Evolutionary conservation across 2,888 invertebrate species (phyloP), one percentile per base, ranked within the genome.

Genomic region (Malachius bipustulatus): DNA sequence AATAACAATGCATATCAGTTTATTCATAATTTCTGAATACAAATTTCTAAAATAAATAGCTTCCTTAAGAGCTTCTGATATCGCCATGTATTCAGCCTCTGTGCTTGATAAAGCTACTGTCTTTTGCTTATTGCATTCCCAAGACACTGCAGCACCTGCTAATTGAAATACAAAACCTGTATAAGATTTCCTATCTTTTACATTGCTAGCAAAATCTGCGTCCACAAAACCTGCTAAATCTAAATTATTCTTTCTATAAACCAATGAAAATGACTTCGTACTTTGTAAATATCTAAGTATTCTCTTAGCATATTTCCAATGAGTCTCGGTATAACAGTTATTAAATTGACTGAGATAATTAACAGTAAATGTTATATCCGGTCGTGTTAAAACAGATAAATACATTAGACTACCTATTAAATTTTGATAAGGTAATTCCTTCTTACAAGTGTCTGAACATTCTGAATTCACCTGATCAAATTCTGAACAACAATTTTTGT

Each of bases 51-150:
- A 10, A 28, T 9, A 28, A 6, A 44, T 34, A 13, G 39, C 43
- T 32, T 49, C 47, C 33, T 39, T 45, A 15, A 42, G 34, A n/a
- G 43, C 47, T 27, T 48, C 47, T 6, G 44, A n/a, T n/a, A n/a
- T 26, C 34, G 47, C 43, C 40, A 51, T 42, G 41, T 49, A 51
- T 38, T 51, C 47, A 54, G 32, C 11, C n/a, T n/a, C n/a, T n/a
- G n/a, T n/a, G n/a, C n/a, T n/a, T n/a, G n/a, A n/a, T n/a, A n/a
- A n/a, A n/a, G 52, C 50, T 26, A 50, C 45, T 10, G 47, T 51
- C 32, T 35, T 42, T 31, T 52, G 51, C 39, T 51, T 52, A 24
- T 30, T 49, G 26, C 44, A 46, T 29, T 48, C 46, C 43, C 46
- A 51, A 4, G 50, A 50, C 24, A 55, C 38, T 2, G 40, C 47